phyloP scores from a whole-genome alignment of 2,113 vertebrate genomes.

The Axis porcinus region DNA sequence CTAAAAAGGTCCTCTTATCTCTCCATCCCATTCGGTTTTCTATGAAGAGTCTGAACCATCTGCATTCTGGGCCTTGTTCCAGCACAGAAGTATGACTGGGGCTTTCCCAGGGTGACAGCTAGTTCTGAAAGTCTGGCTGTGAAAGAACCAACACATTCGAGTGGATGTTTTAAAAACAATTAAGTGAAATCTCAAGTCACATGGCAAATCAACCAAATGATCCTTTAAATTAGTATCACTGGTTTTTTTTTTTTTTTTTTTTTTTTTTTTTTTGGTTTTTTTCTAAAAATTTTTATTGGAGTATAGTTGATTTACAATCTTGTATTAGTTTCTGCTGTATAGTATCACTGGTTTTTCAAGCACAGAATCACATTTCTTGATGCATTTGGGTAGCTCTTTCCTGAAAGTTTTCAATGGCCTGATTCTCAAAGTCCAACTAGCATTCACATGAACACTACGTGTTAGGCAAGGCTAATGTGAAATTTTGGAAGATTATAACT shows the following conservation, averaged over 20 bases:
- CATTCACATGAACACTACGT: not conserved
- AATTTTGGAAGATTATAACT: not conserved
- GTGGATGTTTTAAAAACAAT: slow-evolving; percentile 2
- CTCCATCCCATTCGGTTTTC: not conserved
- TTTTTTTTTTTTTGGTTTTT: too few relatives aligned
- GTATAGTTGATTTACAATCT: too few relatives aligned
- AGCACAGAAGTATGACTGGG: not conserved
- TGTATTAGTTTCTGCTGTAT: too few relatives aligned
- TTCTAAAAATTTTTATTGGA: too few relatives aligned
- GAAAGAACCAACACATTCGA: not conserved
- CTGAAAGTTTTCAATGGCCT: not conserved
- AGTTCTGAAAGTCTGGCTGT: not conserved
- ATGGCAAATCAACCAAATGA: not conserved
- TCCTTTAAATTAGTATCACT: not conserved
- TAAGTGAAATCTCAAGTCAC: slow-evolving; percentile 23
- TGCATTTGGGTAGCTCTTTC: not conserved
- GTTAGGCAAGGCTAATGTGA: not conserved
- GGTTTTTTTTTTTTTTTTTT: too few relatives aligned
- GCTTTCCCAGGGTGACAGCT: not conserved
- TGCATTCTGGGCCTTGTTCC: not conserved
- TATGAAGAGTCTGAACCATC: not conserved
- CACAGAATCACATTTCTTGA: not conserved
- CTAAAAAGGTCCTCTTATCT: not conserved
- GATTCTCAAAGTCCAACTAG: not conserved
- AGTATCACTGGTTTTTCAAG: not conserved